These are phyloP conservation scores for Dermolepida albohirtum DNA, from an alignment of 2,888 invertebrate species.

Conservation along the genomic window DNA sequence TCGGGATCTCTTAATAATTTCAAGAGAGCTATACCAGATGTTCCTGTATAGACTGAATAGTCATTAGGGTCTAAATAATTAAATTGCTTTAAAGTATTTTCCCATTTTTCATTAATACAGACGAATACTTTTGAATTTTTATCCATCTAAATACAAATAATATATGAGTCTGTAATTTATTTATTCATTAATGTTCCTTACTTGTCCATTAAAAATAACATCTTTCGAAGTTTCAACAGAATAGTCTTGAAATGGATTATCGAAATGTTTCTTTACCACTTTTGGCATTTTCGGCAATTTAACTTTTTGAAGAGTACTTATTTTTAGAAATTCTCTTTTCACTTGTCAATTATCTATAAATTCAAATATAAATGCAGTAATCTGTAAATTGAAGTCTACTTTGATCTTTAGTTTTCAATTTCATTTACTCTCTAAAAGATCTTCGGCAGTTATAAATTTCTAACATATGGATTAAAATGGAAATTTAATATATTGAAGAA, in stretches of 20 bases:
- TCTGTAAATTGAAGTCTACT: no score
- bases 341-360: no score
- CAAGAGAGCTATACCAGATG: slow-evolving; percentile 76
- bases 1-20: slow-evolving; percentile 67
- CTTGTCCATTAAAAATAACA: slow-evolving; percentile 61
- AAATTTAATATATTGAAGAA: no score
- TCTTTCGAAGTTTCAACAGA: slow-evolving; percentile 57
- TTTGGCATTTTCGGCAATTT: slow-evolving; percentile 36
- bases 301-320: no score
- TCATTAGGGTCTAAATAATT: slow-evolving; percentile 68
- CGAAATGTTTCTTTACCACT: slow-evolving; percentile 57
- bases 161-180: slow-evolving; percentile 11
- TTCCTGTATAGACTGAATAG: slow-evolving; percentile 81
- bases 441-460: no score
- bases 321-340: no score
- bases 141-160: slow-evolving; percentile 63
- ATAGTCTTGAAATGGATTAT: slow-evolving; percentile 68
- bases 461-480: no score
- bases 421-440: no score
- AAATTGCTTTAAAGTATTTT: slow-evolving; percentile 63
- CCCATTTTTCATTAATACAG: slow-evolving; percentile 63
- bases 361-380: no score
- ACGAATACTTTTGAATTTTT: slow-evolving; percentile 64
- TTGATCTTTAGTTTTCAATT: no score
- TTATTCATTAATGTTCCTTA: slow-evolving; percentile 42